phyloP scores from a whole-genome alignment of 2,888 invertebrate genomes.

The Catocala sponsa region DNA sequence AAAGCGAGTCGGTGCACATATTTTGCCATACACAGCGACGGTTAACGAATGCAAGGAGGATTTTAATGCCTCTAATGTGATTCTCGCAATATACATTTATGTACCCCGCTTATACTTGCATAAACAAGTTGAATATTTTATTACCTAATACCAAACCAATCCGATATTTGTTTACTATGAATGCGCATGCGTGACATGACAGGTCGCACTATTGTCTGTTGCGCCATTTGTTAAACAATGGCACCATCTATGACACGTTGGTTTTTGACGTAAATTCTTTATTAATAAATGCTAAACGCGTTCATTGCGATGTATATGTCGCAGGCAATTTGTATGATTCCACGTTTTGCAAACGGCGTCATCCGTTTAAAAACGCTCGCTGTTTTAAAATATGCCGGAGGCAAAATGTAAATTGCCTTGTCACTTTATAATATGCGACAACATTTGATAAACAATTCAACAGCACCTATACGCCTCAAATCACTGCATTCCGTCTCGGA shows the following conservation, averaged over 20 bases:
- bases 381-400: too few species aligned
- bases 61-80: slow-evolving; percentile 84
- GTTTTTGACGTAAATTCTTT: too few species aligned
- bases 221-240: not conserved
- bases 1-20: slow-evolving; percentile 80
- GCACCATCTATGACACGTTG: not conserved
- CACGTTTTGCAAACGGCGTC: too few species aligned
- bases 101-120: slow-evolving; percentile 66
- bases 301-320: too few species aligned
- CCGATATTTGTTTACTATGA: not conserved
- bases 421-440: too few species aligned
- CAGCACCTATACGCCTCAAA: too few species aligned
- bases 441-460: too few species aligned
- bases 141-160: slow-evolving; percentile 17
- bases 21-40: slow-evolving; percentile 82
- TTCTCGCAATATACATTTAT: slow-evolving; percentile 81
- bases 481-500: too few species aligned
- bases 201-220: slow-evolving; percentile 5
- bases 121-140: slow-evolving; percentile 56
- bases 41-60: slow-evolving; percentile 85
- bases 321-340: too few species aligned
- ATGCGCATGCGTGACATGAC: not conserved
- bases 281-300: too few species aligned
- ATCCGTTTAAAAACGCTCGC: too few species aligned
- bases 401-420: too few species aligned